These are phyloP conservation scores for Petrocephalus sullivani DNA, from an alignment of 2,797 vertebrate genomes.

Conservation along the genomic window DNA sequence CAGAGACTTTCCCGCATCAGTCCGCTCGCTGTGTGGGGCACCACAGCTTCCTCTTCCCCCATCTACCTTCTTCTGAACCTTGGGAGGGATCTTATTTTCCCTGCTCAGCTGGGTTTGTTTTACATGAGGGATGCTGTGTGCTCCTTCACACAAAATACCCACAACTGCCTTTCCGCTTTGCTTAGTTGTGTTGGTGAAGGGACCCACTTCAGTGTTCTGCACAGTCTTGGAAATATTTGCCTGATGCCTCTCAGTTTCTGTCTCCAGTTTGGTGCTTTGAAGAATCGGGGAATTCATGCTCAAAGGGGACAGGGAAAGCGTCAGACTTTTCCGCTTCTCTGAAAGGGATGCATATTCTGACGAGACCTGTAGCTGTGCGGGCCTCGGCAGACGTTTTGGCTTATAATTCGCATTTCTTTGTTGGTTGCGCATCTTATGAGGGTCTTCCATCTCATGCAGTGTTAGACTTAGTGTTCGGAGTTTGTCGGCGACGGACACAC, in stretches of 20 bases:
- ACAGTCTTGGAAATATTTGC: not conserved
- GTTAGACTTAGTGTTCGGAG: conserved; percentile 34
- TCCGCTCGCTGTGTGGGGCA: no score
- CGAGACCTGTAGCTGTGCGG: conserved; percentile 46
- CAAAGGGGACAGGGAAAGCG: conserved; percentile 53
- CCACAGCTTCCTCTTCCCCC: conserved; percentile 20
- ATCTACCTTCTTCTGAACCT: conserved; percentile 16
- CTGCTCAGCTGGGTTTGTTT: conserved; percentile 20
- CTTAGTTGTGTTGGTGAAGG: not conserved
- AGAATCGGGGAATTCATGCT: conserved; percentile 23
- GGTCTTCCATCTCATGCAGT: conserved; percentile 29
- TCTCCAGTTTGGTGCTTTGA: conserved; percentile 16
- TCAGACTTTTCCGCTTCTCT: conserved; percentile 62
- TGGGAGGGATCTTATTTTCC: conserved; percentile 13
- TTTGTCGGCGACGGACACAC: conserved; percentile 38
- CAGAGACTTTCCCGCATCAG: not conserved
- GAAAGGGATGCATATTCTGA: conserved; percentile 42
- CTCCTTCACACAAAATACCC: conserved; percentile 5
- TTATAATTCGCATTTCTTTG: not conserved
- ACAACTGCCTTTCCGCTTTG: not conserved
- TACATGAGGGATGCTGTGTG: conserved; percentile 4
- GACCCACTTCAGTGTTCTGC: conserved; percentile 29
- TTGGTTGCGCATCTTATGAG: not conserved
- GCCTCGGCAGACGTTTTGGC: conserved; percentile 34
- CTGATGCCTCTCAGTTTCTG: not conserved